Base-by-base conservation (phyloP, 2,113 vertebrate species). In the Trichechus manatus region DNA sequence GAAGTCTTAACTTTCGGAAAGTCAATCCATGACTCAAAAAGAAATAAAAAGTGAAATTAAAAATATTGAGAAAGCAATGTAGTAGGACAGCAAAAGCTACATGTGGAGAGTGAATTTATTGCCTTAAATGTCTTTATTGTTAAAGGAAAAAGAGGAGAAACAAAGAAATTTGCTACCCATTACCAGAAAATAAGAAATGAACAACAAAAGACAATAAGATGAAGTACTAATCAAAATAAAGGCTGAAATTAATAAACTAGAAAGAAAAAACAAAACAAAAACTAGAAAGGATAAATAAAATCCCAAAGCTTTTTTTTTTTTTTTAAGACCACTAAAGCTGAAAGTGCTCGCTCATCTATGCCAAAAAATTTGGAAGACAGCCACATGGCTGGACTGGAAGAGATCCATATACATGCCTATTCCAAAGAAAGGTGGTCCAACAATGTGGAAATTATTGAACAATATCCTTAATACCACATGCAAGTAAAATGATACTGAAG, bases 241-340 rank as follows among this genome's bases (percentile, higher is more conserved):
- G 85, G 92, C 63, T 50, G 23, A 93, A 94, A 92, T 88, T 44
- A 86, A 74, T 53, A 66, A 72, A 74, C 47, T 82, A 86, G 64
- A 94, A 96, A 81, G 44, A 19, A 86, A 80, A 89, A 91, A 68
- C n/a, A 77, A 90, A 39, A 42, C 87, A 91, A 70, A 42, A 87
- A 61, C 79, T 81, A 82, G 64, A 33, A 90, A 53, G 59, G 84
- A 94, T 44, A 90, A 94, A 39, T 39, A 39, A 39, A 39, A 92
- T 72, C 6, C 20, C 75, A 85, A 90, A 84, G 31, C 5, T 39
- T 17, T 56, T 92, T 59, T 42, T 23, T 39, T 39, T 22, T 47
- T n/a, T 50, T 47, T 27, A 63, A 82, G 72, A 66, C 56, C 74
- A 68, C 29, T 78, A 93, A 68, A 68, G 64, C 64, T 68, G 10